phyloP scores from a whole-genome alignment of 2,888 invertebrate species.

The Gastracanthus pulcherrimus region DNA sequence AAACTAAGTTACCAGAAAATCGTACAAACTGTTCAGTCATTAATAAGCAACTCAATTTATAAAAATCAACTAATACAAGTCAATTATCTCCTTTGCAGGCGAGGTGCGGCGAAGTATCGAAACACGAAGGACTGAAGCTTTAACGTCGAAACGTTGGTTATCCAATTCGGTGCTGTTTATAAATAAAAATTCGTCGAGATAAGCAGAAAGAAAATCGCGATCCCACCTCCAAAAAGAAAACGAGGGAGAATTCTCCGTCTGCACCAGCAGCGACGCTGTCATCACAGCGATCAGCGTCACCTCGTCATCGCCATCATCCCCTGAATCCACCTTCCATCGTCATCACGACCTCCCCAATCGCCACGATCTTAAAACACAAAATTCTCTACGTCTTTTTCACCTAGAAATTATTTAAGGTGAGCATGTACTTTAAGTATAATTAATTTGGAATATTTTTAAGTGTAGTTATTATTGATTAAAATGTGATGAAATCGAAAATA shows the following conservation, averaged over 20 bases:
- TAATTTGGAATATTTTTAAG: no score
- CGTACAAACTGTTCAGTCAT: no score
- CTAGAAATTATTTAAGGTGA: background rate
- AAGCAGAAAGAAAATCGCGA: conserved; percentile 2
- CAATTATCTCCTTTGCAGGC: conserved; percentile 5
- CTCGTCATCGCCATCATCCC: background rate
- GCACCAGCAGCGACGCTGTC: background rate
- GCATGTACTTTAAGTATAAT: conserved; percentile 46
- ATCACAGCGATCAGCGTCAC: background rate
- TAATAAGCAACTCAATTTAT: background rate
- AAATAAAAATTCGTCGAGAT: conserved; percentile 1
- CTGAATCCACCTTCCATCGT: background rate
- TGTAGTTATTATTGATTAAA: no score
- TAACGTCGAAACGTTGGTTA: conserved; percentile 27
- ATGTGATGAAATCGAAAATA: no score
- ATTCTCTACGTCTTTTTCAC: conserved; percentile 29
- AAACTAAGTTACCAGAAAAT: no score
- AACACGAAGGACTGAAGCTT: conserved; percentile 34
- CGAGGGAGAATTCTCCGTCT: conserved; percentile 27
- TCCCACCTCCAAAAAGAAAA: background rate
- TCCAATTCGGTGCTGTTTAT: conserved; percentile 39
- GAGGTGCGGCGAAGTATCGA: conserved; percentile 32
- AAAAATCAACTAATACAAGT: no score
- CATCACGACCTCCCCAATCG: conserved; percentile 50
- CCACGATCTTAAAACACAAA: conserved; percentile 64